Percentiles rank a stretch among this genome's conserved stretches.
Conservation (phyloP, 2,888 invertebrate species). For the Sinhomidia bicolor region DNA sequence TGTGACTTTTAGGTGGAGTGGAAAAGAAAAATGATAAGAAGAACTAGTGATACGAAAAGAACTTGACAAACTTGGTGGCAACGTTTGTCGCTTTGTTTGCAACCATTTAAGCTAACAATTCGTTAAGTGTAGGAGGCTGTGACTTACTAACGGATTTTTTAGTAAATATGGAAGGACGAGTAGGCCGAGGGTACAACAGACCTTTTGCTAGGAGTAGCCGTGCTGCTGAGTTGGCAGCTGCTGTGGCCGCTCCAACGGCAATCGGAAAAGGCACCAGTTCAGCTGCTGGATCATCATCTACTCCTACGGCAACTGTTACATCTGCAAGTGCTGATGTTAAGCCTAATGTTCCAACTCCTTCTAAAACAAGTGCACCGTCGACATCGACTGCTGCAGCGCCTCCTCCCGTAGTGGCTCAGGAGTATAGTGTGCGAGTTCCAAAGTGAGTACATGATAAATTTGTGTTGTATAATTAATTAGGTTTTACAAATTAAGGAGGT, state of each 20-base stretch:
- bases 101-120: no score
- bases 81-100: no score
- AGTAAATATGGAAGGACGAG: slow-evolving; percentile 43
- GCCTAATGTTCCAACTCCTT: background rate
- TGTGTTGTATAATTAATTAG: no score
- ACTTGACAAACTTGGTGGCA: no score
- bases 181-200: slow-evolving; percentile 15
- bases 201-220: slow-evolving; percentile 44
- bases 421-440: slow-evolving; percentile 91
- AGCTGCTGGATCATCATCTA: background rate
- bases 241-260: background rate
- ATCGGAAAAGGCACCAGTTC: background rate
- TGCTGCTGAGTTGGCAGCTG: slow-evolving; percentile 54
- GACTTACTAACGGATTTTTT: no score
- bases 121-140: no score
- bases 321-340: background rate
- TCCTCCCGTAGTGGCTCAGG: slow-evolving; percentile 85
- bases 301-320: background rate
- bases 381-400: background rate
- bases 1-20: no score
- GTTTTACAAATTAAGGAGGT: no score
- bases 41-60: no score
- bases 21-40: no score
- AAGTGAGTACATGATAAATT: slow-evolving; percentile 84
- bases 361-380: background rate